Evolutionary conservation across 30 jellyfish, hydroid and myxozoan species (phyloP).

Genomic region (Turritopsis rubra): DNA sequence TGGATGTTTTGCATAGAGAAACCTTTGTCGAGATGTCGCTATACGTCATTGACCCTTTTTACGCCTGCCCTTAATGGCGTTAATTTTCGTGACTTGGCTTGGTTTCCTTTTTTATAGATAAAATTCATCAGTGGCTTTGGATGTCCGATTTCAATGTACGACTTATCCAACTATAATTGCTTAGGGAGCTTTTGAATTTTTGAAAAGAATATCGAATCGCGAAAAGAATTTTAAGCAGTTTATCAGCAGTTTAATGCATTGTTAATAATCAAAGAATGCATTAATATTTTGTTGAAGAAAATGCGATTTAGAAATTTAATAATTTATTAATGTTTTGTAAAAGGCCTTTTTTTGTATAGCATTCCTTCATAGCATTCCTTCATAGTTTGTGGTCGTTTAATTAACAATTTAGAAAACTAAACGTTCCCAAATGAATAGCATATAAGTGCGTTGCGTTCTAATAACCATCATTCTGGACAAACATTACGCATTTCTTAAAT

Average conservation of each 20-base stretch:
- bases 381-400: neutral
- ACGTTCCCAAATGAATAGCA: neutral
- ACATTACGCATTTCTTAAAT: neutral
- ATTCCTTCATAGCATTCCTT: neutral
- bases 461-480: neutral
- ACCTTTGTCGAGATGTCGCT: no score
- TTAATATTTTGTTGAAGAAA: neutral
- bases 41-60: no score
- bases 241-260: neutral
- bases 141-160: no score
- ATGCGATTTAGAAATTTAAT: neutral
- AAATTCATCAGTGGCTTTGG: no score
- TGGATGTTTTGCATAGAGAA: no score
- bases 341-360: neutral
- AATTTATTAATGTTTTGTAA: neutral
- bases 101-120: no score
- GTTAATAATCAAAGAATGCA: neutral
- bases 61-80: no score
- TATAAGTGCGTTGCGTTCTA: neutral
- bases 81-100: no score
- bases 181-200: no score
- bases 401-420: neutral
- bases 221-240: neutral
- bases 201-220: neutral
- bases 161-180: no score